phyloP scores from a whole-genome alignment of 2,113 vertebrate genomes.

The Ursus arctos region DNA sequence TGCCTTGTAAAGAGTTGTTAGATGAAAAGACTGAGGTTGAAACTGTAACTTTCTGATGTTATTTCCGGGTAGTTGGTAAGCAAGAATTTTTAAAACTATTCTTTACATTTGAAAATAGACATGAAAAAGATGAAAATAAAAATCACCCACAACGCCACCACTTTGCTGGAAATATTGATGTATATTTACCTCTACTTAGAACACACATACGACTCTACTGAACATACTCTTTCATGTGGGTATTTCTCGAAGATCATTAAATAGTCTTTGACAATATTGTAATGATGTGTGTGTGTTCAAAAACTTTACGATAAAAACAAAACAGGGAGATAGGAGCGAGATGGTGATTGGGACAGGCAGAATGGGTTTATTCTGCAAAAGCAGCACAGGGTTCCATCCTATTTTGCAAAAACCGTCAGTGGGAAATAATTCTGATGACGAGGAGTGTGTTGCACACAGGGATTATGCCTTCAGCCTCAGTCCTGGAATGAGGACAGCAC shows the following conservation, averaged over 20 bases:
- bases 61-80: neutral
- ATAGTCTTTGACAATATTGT: neutral
- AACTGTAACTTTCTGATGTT: neutral
- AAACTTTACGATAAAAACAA: constrained; percentile 3
- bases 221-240: neutral
- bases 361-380: constrained; percentile 96
- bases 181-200: neutral
- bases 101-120: constrained; percentile 15
- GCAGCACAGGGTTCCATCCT: constrained; percentile 88
- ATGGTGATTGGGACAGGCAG: neutral
- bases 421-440: constrained; percentile 94
- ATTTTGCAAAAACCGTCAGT: constrained; percentile 90
- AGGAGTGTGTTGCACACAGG: constrained; percentile 83
- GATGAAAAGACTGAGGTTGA: neutral
- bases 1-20: neutral
- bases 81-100: neutral
- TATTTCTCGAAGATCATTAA: constrained; percentile 10
- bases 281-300: neutral
- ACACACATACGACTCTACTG: neutral
- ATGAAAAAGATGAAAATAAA: constrained; percentile 45
- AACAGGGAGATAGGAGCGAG: neutral
- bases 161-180: neutral
- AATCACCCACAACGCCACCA: neutral
- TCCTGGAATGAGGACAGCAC: neutral
- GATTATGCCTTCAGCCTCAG: neutral